Evolutionary conservation across 1,140 invertebrate genomes (phyloP).

Genomic region (Brachionus angularis): DNA sequence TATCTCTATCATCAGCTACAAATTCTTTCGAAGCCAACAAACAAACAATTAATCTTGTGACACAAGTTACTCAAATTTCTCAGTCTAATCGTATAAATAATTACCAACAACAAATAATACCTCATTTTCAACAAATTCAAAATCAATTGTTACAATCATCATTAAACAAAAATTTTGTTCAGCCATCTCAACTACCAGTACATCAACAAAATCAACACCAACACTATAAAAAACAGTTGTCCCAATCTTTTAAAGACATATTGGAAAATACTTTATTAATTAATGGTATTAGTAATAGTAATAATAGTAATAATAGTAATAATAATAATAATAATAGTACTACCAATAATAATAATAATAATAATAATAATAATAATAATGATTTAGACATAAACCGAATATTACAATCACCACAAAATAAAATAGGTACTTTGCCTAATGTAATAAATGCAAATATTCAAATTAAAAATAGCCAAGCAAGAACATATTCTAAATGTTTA

Average conservation of each 20-base stretch:
- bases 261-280: constrained; percentile 39
- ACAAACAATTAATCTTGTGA: too few relatives aligned
- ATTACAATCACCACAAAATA: too few relatives aligned
- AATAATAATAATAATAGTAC: too few relatives aligned
- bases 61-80: too few relatives aligned
- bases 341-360: too few relatives aligned
- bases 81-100: too few relatives aligned
- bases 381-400: too few relatives aligned
- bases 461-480: neutral
- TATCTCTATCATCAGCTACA: constrained; percentile 20
- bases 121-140: neutral
- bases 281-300: constrained; percentile 9
- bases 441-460: too few relatives aligned
- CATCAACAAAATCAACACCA: neutral
- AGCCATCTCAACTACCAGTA: neutral
- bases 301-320: neutral
- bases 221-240: constrained; percentile 30
- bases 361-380: too few relatives aligned
- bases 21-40: constrained; percentile 35
- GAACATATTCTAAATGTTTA: neutral
- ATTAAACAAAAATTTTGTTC: neutral
- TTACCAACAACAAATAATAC: too few relatives aligned
- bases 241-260: constrained; percentile 28
- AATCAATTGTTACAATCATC: constrained; percentile 1
- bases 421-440: neutral